Base-by-base conservation (phyloP, 1,140 invertebrate species). In the Choristoneura fumiferana region DNA sequence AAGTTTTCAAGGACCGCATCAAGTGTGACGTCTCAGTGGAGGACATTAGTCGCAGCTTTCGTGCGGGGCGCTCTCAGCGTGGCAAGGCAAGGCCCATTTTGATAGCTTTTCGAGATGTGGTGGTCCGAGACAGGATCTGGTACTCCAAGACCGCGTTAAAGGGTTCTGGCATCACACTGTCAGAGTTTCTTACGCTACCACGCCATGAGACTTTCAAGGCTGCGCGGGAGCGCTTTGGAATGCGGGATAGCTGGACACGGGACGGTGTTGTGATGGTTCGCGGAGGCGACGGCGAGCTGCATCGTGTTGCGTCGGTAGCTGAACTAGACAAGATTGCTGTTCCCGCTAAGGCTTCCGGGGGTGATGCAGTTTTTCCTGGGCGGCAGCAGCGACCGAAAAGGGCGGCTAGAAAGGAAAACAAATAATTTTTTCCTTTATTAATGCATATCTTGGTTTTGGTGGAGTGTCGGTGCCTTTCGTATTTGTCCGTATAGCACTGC, bases 111-210 rank as follows among this genome's bases (percentile, higher is more conserved):
- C n/a, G n/a, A 13, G 37, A 39, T 13, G 12, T 39, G 12, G 3
- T 8, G n/a, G 37, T 1, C 4, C 37, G 37, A 12, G 8, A 39
- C n/a, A 8, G 3, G 4, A 8, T 39, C 37, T 63, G 61, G 61
- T 33, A 9, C 0, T 4, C 8, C 1, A 63, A 63, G 45, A 54
- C 43, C n/a, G 8, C 14, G n/a, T 22, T 58, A 0, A 59, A 59
- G 12, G 57, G 40, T 13, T 14, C 57, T 1, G 62, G 57, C 13
- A n/a, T 63, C 12, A 58, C 38, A 0, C 10, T 63, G 2, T 58
- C 62, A 5, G 62, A 63, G 15, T 63, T 59, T 36, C 40, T 63
- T 15, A 63, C 57, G 0, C 52, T 39, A 29, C 9, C 39, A 10
- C 15, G 62, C 1, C 57, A 59, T n/a, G 57, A 49, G 2, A 18